Evolutionary conservation across 2,888 invertebrate genomes (phyloP).

Genomic region (Xanthorhoe designata): DNA sequence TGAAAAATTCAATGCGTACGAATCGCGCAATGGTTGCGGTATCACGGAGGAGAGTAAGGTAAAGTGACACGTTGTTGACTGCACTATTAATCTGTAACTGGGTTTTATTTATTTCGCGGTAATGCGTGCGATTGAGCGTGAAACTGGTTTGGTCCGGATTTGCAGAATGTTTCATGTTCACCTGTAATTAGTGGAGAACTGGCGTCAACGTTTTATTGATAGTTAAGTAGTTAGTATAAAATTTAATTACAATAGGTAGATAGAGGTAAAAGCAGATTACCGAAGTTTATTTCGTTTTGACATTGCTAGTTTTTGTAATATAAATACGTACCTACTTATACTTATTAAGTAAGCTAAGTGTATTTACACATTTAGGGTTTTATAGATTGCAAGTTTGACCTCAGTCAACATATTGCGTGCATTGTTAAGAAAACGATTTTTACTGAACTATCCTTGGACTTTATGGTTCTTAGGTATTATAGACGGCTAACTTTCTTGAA

Average conservation of each 20-base stretch:
- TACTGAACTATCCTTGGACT: too few relatives aligned
- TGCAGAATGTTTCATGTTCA: constrained; percentile 37
- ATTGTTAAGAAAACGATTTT: too few relatives aligned
- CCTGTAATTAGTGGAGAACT: constrained; percentile 39
- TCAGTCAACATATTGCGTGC: too few relatives aligned
- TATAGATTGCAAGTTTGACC: too few relatives aligned
- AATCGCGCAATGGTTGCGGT: constrained; percentile 26
- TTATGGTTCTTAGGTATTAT: too few relatives aligned
- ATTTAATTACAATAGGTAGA: not conserved
- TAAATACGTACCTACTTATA: too few relatives aligned
- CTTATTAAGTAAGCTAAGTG: not conserved
- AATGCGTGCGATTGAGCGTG: constrained; percentile 36
- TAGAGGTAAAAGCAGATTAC: not conserved
- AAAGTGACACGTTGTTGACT: constrained; percentile 46
- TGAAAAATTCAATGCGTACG: not conserved
- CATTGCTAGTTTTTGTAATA: not conserved
- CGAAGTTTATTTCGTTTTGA: not conserved
- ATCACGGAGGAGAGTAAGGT: constrained; percentile 21
- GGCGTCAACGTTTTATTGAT: constrained; percentile 37
- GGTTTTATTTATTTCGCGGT: constrained; percentile 47
- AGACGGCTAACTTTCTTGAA: too few relatives aligned
- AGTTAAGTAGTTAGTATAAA: constrained; percentile 18
- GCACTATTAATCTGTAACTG: constrained; percentile 51
- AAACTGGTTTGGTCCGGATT: constrained; percentile 40
- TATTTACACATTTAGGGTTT: not conserved